Evolutionary conservation across 2,888 invertebrate genomes (phyloP).

Genomic region (Pammene aurita): DNA sequence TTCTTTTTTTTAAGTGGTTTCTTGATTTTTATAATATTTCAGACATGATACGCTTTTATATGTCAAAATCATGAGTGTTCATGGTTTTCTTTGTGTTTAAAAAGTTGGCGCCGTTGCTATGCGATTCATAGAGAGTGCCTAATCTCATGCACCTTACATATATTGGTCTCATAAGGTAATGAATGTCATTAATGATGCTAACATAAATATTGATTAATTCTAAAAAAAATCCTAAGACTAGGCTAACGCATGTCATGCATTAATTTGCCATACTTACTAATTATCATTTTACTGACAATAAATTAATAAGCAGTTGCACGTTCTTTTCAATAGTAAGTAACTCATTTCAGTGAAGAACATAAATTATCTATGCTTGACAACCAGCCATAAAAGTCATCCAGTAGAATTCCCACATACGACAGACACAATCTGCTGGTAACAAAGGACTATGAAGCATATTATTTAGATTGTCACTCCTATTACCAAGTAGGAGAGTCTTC

Average conservation of each 20-base stretch:
- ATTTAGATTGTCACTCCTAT: conserved; percentile 20
- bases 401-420: conserved; percentile 62
- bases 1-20: no score
- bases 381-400: conserved; percentile 64
- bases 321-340: conserved; percentile 28
- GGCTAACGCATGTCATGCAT: conserved; percentile 1
- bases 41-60: no score
- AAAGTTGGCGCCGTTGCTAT: conserved; percentile 1
- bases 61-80: no score
- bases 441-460: conserved; percentile 22
- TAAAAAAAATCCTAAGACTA: conserved; percentile 2
- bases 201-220: background rate
- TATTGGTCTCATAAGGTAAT: conserved; percentile 2
- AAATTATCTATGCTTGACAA: conserved; percentile 45
- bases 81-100: background rate
- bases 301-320: conserved; percentile 20
- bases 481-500: conserved; percentile 15
- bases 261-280: conserved; percentile 7
- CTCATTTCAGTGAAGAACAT: conserved; percentile 25
- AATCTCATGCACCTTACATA: conserved; percentile 13
- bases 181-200: background rate
- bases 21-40: no score
- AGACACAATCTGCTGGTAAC: conserved; percentile 45
- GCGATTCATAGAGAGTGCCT: conserved; percentile 4
- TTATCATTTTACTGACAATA: conserved; percentile 27